These are phyloP conservation scores for Brotula barbata DNA, from an alignment of 2,797 vertebrate species.

Conservation along the genomic window DNA sequence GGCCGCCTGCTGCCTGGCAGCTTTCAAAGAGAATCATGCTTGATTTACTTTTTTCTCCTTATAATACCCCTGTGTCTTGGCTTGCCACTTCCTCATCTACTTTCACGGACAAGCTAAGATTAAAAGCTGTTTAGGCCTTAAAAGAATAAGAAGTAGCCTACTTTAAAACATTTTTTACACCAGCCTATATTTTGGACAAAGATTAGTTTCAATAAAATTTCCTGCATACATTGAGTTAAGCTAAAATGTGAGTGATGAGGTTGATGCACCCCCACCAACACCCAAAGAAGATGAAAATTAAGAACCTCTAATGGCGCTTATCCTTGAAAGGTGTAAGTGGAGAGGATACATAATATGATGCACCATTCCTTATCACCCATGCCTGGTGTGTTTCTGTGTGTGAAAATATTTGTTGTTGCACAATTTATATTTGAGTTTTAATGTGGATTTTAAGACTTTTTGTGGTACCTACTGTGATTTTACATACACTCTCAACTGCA, in stretches of 20 bases:
- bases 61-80: constrained; percentile 47
- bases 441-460: constrained; percentile 7
- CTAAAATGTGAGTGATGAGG: constrained; percentile 14
- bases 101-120: constrained; percentile 24
- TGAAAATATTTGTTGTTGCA: constrained; percentile 20
- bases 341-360: constrained; percentile 42
- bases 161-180: constrained; percentile 4
- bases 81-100: constrained; percentile 46
- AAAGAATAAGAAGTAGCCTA: constrained; percentile 18
- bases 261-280: neutral
- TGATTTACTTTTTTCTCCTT: constrained; percentile 49
- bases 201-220: neutral
- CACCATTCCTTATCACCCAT: constrained; percentile 33
- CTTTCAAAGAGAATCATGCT: constrained; percentile 67
- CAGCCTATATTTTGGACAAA: neutral
- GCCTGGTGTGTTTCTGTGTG: neutral
- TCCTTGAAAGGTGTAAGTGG: constrained; percentile 34
- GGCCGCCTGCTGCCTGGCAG: constrained; percentile 40
- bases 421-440: constrained; percentile 41
- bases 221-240: neutral
- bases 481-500: neutral
- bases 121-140: constrained; percentile 35
- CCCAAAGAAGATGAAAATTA: constrained; percentile 15
- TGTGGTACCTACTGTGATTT: constrained; percentile 19
- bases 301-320: constrained; percentile 9